Conservation (phyloP, 2,113 vertebrate species). For the Seriola dumerili region DNA sequence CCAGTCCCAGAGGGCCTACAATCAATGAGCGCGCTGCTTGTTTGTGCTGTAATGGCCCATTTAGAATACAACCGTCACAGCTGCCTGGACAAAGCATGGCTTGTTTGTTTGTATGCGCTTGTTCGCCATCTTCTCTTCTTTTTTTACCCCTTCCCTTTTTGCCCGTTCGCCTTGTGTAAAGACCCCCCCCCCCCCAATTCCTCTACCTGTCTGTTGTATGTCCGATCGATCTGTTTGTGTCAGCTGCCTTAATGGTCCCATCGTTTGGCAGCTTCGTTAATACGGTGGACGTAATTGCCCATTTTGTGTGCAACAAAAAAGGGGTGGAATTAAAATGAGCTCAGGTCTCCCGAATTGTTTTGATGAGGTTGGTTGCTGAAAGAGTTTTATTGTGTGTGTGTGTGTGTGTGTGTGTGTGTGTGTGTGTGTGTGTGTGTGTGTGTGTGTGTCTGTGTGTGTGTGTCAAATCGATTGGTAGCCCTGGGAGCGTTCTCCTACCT, state of each 20-base stretch:
- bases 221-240: slow-evolving; percentile 83
- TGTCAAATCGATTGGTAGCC: slow-evolving; percentile 76
- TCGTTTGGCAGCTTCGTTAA: slow-evolving; percentile 74
- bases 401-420: slow-evolving; percentile 23
- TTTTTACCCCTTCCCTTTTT: slow-evolving; percentile 11
- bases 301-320: slow-evolving; percentile 68
- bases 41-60: slow-evolving; percentile 80
- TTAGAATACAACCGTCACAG: slow-evolving; percentile 77
- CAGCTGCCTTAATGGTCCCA: slow-evolving; percentile 70
- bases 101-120: slow-evolving; percentile 61
- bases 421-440: slow-evolving; percentile 42
- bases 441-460: slow-evolving; percentile 46
- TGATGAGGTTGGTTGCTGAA: slow-evolving; percentile 73
- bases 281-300: slow-evolving; percentile 76
- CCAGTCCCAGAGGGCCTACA: slow-evolving; percentile 38
- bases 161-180: slow-evolving; percentile 50
- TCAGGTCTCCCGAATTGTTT: slow-evolving; percentile 71
- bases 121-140: slow-evolving; percentile 27
- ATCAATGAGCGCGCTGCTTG: slow-evolving; percentile 75
- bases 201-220: slow-evolving; percentile 63
- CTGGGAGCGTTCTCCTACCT: slow-evolving; percentile 74
- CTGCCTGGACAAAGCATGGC: slow-evolving; percentile 61
- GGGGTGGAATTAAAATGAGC: slow-evolving; percentile 70
- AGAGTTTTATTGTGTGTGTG: slow-evolving; percentile 37
- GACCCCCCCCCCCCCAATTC: slow-evolving; percentile 46